Base-by-base conservation (phyloP, 2,113 vertebrate species). In the Halichoerus grypus region DNA sequence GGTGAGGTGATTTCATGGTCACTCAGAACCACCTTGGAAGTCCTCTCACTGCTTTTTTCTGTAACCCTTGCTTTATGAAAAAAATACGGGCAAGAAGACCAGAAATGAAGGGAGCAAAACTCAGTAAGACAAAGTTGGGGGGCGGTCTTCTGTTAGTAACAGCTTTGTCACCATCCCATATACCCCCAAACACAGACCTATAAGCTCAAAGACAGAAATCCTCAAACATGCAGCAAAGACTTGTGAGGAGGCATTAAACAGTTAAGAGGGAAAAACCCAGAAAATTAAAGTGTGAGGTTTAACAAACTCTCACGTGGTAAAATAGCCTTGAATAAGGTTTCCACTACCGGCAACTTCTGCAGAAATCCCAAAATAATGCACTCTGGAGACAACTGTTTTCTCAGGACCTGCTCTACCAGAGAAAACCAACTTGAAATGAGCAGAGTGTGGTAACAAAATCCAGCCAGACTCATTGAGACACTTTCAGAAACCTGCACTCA, bases 331-430 rank as follows among this genome's bases (percentile, higher is more conserved):
- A 94, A 57, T 26, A 3, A 89, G 77, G 31, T 65, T 79, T 81
- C 86, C 3, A 4, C n/a, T 81, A 67, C 65, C 2, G 46, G 31
- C 24, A 83, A 14, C 18, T 79, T 89, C 92, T 67, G 57, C 92
- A 96, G 79, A 89, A 76, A 83, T 24, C 85, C 49, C 82, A 72
- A 69, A 96, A 67, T n/a, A 59, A 95, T 36, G 39, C 67, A n/a
- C 2, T 85, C 61, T 49, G 28, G 22, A 92, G 80, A 71, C 36
- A 21, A 65, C 69, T 77, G 36, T 36, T 55, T 95, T 74, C 84
- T 94, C 59, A 65, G 33, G 87, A 80, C 49, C 76, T 71, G 69
- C 42, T 87, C 61, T 80, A 15, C 24, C 28, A 42, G 71, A 72
- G 46, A 82, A 85, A 90, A 65, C 53, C 6, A 42, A n/a, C 33